Conservation (phyloP, 2,113 vertebrate species). For the Chionis minor region DNA sequence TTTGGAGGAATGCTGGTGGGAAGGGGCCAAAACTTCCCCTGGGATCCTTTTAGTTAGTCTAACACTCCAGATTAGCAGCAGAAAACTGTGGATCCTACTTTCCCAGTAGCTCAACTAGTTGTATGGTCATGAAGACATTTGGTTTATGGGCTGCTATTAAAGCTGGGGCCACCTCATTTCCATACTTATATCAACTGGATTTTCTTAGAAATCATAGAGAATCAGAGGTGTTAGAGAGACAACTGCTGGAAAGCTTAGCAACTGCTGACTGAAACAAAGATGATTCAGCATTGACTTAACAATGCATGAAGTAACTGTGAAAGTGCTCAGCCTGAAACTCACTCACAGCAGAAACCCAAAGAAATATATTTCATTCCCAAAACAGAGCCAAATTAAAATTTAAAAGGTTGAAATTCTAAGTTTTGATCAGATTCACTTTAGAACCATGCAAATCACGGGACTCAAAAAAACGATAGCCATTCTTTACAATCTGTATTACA, state of each 20-base stretch:
- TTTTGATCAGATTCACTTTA: background rate
- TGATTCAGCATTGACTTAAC: background rate
- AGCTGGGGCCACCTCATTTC: background rate
- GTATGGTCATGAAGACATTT: background rate
- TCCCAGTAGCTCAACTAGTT: background rate
- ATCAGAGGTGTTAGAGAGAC: background rate
- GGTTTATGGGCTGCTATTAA: background rate
- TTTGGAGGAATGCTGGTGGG: background rate
- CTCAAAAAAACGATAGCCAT: background rate
- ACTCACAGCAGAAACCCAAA: background rate
- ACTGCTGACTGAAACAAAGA: background rate
- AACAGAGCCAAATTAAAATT: background rate
- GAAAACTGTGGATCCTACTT: background rate
- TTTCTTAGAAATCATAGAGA: background rate
- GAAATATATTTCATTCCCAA: background rate
- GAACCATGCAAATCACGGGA: background rate
- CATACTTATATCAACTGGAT: background rate
- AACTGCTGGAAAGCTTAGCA: slow-evolving; percentile 1
- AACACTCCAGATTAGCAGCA: background rate
- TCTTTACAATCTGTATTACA: background rate
- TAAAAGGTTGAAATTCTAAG: background rate
- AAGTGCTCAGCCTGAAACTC: background rate
- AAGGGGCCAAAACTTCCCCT: background rate
- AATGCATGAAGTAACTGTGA: background rate
- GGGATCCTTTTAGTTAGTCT: background rate